phyloP scores from a whole-genome alignment of 2,888 invertebrate genomes.

The Harmothoe impar region DNA sequence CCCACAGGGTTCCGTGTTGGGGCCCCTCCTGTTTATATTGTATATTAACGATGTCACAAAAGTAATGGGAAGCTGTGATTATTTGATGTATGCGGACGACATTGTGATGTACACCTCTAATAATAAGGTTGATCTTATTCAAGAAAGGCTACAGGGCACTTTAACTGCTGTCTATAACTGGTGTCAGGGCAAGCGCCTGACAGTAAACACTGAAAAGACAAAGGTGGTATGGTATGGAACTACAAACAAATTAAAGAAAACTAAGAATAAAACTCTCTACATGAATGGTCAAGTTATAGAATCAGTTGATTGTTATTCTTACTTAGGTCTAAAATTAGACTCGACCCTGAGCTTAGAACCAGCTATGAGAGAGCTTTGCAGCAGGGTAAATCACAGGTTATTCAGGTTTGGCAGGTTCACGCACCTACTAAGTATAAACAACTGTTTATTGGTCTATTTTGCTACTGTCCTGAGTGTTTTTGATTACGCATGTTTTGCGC shows the following conservation, averaged over 20 bases:
- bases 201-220: background rate
- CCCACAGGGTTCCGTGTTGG: background rate
- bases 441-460: too few species aligned
- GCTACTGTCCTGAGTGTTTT: too few species aligned
- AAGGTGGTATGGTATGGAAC: background rate
- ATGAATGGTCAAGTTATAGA: too few species aligned
- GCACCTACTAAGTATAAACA: background rate
- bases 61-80: background rate
- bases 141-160: background rate
- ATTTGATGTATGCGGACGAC: background rate
- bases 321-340: background rate
- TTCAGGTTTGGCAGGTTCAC: background rate
- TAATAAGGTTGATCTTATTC: background rate
- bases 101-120: background rate
- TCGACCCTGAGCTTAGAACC: background rate
- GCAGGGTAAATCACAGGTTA: background rate
- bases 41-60: background rate
- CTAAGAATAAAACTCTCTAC: background rate
- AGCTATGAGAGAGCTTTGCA: background rate
- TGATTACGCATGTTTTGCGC: too few species aligned
- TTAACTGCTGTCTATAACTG: background rate
- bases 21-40: background rate
- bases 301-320: too few species aligned
- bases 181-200: background rate
- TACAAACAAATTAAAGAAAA: background rate